These are phyloP conservation scores for Balearica regulorum DNA, from an alignment of 2,797 vertebrate genomes.

Conservation along the genomic window DNA sequence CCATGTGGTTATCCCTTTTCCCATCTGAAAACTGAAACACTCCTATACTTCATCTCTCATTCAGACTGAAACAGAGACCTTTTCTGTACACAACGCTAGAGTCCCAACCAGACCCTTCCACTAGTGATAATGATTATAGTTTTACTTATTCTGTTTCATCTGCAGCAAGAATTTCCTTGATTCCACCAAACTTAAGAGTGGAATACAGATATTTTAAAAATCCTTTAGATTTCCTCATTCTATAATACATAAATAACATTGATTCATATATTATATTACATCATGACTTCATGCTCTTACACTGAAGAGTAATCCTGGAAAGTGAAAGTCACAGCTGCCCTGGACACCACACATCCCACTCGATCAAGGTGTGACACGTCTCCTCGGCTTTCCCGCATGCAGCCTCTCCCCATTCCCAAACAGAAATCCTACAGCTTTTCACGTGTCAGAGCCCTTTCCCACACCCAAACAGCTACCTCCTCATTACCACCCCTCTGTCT, in stretches of 20 bases:
- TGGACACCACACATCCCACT: not conserved
- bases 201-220: not conserved
- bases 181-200: not conserved
- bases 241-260: not conserved
- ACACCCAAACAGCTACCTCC: not conserved
- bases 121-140: not conserved
- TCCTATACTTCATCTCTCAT: not conserved
- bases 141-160: too few species aligned
- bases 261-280: not conserved
- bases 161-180: not conserved
- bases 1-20: not conserved
- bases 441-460: not conserved
- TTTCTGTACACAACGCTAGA: not conserved
- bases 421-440: not conserved
- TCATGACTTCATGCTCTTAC: not conserved
- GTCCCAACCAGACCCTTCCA: not conserved
- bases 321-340: not conserved
- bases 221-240: not conserved
- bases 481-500: not conserved
- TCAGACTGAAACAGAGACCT: not conserved
- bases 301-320: not conserved
- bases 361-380: rapidly evolving
- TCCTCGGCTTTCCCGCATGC: not conserved
- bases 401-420: not conserved
- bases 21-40: not conserved